Base-by-base conservation (phyloP, 2,888 invertebrate species). In the Peribatodes rhomboidaria region DNA sequence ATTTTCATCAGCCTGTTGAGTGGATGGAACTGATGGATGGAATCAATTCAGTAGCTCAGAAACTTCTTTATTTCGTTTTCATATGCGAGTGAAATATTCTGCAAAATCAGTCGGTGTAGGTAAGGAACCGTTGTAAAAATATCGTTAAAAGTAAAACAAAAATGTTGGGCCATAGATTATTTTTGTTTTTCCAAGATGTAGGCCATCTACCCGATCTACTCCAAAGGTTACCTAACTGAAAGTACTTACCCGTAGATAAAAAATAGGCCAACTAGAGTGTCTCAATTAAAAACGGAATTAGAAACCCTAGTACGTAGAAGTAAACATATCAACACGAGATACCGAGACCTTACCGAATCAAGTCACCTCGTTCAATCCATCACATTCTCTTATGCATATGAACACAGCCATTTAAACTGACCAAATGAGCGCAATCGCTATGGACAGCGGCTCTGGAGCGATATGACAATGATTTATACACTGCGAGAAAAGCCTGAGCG, bases 381-480 rank as follows among this genome's bases (percentile, higher is more conserved):
- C 41, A 37, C 37, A 42, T 61, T 60, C 54, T 68, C 66, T 66
- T 68, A 70, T 67, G 65, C 66, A 64, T 67, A 70, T 65, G 61
- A 67, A 66, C 55, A 56, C 52, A 50, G 72, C 67, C 70, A 76
- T 77, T 79, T 73, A 73, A 57, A 74, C 66, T 71, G 73, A 64
- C 74, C 77, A 80, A 83, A 83, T 82, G 79, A 80, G 71, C 71
- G 70, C 73, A 67, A 73, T 72, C 67, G 71, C 69, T 70, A 70
- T 72, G 49, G 69, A 75, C 77, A 78, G 71, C 80, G 77, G 78
- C 78, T 73, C 72, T 74, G 77, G 76, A 77, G 71, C 77, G 77
- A 80, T 83, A 75, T 80, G 85, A 85, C 83, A 83, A 82, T 85
- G 85, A 87, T 86, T 81, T 83, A 86, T 85, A 71, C 65, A 70